Conservation (phyloP, 2,888 invertebrate genomes). For the Elysia crispata region DNA sequence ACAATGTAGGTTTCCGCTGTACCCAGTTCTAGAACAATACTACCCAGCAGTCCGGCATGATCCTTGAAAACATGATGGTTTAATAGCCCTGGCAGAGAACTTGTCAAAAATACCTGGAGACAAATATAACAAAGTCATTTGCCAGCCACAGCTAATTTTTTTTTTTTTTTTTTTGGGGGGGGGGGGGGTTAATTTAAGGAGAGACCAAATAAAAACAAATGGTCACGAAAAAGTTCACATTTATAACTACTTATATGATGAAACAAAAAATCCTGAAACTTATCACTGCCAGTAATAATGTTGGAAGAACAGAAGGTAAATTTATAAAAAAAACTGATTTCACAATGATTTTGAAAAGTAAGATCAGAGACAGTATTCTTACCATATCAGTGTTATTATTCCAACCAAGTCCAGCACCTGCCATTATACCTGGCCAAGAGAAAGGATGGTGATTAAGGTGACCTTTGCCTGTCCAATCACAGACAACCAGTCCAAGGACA, state of each 20-base stretch:
- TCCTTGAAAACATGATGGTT: constrained; percentile 81
- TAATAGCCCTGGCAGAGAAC: constrained; percentile 79
- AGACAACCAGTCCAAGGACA: constrained; percentile 80
- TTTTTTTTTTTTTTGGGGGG: too few species aligned
- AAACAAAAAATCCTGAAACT: too few species aligned
- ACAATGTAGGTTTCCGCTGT: constrained; percentile 81
- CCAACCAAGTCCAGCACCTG: constrained; percentile 82
- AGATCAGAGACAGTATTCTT: constrained; percentile 36
- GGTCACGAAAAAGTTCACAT: too few species aligned
- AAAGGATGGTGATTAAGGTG: constrained; percentile 82
- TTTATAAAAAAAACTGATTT: too few species aligned
- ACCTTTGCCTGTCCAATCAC: constrained; percentile 82
- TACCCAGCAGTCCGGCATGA: constrained; percentile 78
- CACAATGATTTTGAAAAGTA: too few species aligned
- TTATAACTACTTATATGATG: too few species aligned
- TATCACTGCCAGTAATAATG: too few species aligned
- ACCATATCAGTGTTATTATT: constrained; percentile 80
- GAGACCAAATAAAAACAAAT: too few species aligned
- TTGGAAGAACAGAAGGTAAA: too few species aligned
- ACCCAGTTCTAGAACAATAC: constrained; percentile 81
- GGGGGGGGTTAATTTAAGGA: too few species aligned
- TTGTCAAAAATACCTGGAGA: constrained; percentile 78
- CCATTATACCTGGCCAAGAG: constrained; percentile 81
- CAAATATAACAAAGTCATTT: neutral
- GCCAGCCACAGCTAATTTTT: too few species aligned